Conservation (phyloP, 2,797 vertebrate species). For the Enteromius afrohamiltoni region DNA sequence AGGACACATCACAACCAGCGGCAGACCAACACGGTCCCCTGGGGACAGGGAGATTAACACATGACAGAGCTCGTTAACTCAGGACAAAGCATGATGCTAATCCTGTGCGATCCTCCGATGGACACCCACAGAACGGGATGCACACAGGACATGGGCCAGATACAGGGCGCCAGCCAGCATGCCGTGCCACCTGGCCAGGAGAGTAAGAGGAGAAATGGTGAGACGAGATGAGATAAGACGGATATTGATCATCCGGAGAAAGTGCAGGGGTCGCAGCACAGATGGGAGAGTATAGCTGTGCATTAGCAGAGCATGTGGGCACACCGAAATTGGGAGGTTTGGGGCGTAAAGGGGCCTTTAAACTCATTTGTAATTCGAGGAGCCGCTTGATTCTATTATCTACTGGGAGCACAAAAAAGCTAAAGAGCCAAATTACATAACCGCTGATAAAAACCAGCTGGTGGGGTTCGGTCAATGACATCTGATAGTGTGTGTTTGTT, state of each 20-base stretch:
- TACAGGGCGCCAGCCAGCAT: neutral
- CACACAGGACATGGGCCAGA: conserved; percentile 51
- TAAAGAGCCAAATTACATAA: conserved; percentile 75
- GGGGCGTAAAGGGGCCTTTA: conserved; percentile 43
- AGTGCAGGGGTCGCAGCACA: conserved; percentile 55
- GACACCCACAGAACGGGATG: conserved; percentile 23
- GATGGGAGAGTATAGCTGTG: conserved; percentile 57
- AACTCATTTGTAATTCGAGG: conserved; percentile 76
- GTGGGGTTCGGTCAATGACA: conserved; percentile 74
- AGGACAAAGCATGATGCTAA: conserved; percentile 81
- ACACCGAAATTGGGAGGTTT: conserved; percentile 44
- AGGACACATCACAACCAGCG: conserved; percentile 39
- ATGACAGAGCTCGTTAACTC: conserved; percentile 80
- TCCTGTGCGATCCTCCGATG: conserved; percentile 71
- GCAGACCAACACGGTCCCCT: conserved; percentile 61
- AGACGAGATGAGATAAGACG: conserved; percentile 47
- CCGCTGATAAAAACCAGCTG: conserved; percentile 76
- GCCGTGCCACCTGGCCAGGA: conserved; percentile 36
- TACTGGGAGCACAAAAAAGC: conserved; percentile 68
- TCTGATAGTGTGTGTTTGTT: conserved; percentile 44
- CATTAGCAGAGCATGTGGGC: conserved; percentile 68
- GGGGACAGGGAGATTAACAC: conserved; percentile 76
- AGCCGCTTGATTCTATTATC: conserved; percentile 73
- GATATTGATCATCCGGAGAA: conserved; percentile 71
- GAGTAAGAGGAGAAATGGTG: conserved; percentile 41